Evolutionary conservation across 1,140 invertebrate species (phyloP).

Genomic region (Sarcophaga peregrina): DNA sequence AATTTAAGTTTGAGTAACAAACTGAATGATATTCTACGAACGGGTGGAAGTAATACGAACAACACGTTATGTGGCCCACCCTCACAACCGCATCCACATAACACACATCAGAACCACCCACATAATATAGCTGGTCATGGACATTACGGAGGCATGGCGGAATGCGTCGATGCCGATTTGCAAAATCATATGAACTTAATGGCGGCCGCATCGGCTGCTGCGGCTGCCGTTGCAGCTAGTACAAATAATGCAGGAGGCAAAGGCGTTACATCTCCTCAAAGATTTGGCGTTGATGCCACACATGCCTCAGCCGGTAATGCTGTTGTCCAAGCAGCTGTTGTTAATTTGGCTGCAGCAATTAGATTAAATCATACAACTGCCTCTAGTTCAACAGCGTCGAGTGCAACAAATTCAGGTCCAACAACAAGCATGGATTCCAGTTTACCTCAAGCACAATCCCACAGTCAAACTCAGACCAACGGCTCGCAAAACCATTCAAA

Average conservation of each 20-base stretch:
- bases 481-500: not conserved
- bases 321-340: constrained; percentile 77
- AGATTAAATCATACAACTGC: constrained; percentile 70
- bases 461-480: constrained; percentile 42
- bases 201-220: constrained; percentile 67
- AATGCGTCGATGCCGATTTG: constrained; percentile 75
- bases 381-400: too few species aligned
- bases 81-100: constrained; percentile 25
- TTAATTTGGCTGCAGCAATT: constrained; percentile 84
- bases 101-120: too few species aligned
- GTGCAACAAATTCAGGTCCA: not conserved
- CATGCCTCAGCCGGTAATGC: constrained; percentile 57
- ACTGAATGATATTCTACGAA: constrained; percentile 51
- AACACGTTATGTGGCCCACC: not conserved
- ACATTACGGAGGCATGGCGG: constrained; percentile 70
- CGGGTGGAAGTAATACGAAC: not conserved
- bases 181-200: constrained; percentile 79
- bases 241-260: constrained; percentile 60
- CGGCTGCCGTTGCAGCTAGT: constrained; percentile 72
- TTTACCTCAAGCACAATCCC: constrained; percentile 70
- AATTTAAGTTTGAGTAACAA: constrained; percentile 40
- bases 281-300: constrained; percentile 64
- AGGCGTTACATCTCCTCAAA: constrained; percentile 53
- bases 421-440: constrained; percentile 65
- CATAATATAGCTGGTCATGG: constrained; percentile 70